phyloP scores from a whole-genome alignment of 2,888 invertebrate species.

The Diplolepis rosae region DNA sequence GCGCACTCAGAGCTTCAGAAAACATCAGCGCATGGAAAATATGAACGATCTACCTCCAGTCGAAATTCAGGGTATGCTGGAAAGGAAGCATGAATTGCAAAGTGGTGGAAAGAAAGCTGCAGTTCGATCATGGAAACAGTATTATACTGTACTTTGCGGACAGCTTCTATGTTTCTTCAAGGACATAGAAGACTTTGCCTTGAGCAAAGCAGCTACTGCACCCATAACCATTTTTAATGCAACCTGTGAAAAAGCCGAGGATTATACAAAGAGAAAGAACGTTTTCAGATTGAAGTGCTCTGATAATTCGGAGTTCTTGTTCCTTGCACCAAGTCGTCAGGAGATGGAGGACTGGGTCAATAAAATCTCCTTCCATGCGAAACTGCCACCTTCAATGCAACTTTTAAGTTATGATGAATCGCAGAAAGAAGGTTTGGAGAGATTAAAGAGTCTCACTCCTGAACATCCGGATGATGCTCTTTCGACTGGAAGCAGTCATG shows the following conservation, averaged over 20 bases:
- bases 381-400: constrained; percentile 91
- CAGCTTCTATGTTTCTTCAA: constrained; percentile 98
- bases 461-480: constrained; percentile 65
- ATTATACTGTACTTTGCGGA: constrained; percentile 96
- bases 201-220: constrained; percentile 90
- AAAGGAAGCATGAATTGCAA: constrained; percentile 95
- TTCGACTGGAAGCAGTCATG: constrained; percentile 73
- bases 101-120: constrained; percentile 96
- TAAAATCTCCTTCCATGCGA: constrained; percentile 94
- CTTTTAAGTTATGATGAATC: constrained; percentile 87
- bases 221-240: constrained; percentile 85
- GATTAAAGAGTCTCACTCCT: constrained; percentile 57
- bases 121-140: constrained; percentile 95
- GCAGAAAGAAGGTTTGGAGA: constrained; percentile 73
- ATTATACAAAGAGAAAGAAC: constrained; percentile 96
- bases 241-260: constrained; percentile 88
- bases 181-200: constrained; percentile 92
- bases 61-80: constrained; percentile 92
- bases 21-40: constrained; percentile 79
- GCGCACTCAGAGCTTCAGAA: constrained; percentile 89
- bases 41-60: constrained; percentile 86
- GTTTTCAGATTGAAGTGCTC: constrained; percentile 91
- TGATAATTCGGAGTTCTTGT: constrained; percentile 95
- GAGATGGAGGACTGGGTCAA: constrained; percentile 93
- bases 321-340: constrained; percentile 83